phyloP scores from a whole-genome alignment of 53 echinoderm and acorn worm species.

The Actinopyga echinites region DNA sequence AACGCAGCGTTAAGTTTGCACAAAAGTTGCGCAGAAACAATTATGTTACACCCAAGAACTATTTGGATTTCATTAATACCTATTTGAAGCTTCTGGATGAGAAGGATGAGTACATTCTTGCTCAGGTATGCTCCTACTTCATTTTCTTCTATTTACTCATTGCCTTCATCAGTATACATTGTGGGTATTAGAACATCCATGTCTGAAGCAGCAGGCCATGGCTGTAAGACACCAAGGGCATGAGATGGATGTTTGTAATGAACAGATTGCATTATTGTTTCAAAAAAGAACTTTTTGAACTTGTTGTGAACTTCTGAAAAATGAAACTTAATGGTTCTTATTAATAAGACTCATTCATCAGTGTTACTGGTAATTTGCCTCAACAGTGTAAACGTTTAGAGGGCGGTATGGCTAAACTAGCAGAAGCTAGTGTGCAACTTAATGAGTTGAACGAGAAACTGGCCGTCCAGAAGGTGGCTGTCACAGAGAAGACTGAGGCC shows the following conservation, averaged over 20 bases:
- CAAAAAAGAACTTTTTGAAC: too few species aligned
- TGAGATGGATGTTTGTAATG: too few species aligned
- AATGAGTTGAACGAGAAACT: constrained; percentile 98
- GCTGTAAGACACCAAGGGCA: too few species aligned
- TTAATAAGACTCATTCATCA: neutral
- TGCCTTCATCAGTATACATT: too few species aligned
- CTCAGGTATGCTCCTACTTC: constrained; percentile 62
- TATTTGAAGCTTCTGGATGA: constrained; percentile 93
- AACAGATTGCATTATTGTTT: too few species aligned
- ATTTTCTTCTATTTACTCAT: too few species aligned
- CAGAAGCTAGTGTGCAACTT: constrained; percentile 95
- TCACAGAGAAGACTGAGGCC: constrained; percentile 88
- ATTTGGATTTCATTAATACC: constrained; percentile 95
- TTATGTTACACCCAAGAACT: constrained; percentile 98
- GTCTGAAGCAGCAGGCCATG: too few species aligned
- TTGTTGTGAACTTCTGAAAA: too few species aligned
- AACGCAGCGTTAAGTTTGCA: constrained; percentile 84
- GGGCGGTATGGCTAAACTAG: constrained; percentile 98
- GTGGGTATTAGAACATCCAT: too few species aligned
- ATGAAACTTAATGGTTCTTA: too few species aligned
- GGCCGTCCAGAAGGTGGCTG: constrained; percentile 95
- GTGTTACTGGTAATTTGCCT: neutral
- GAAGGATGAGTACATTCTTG: constrained; percentile 89
- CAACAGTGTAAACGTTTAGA: constrained; percentile 93
- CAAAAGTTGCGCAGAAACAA: constrained; percentile 93